Base-by-base conservation (phyloP, 92 coral and sea anemone species). In the Porites cylindrica region DNA sequence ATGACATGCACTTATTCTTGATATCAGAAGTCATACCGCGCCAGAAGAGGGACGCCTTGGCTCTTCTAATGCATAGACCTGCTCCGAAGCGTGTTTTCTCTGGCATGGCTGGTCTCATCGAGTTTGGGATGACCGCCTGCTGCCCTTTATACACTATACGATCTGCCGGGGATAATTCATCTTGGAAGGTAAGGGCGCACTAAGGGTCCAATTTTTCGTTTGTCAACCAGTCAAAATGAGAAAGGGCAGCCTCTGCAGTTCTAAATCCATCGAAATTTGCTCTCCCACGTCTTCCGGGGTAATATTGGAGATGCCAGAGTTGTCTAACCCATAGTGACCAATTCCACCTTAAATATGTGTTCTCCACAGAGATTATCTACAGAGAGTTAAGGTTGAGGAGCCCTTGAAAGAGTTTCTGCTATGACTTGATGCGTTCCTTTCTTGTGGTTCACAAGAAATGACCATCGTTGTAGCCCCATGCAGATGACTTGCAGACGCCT, bases 121-220 rank as follows among this genome's bases (percentile, higher is more conserved):
- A 80, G 21, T 50, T 82, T 70, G 88, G 84, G 19, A 80, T 72
- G 65, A 80, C 76, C 14, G 60, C 72, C 54, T 74, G 61, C 72
- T 89, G 90, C 59, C 86, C 90, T 77, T 92, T 89, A 87, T 92
- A 89, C 26, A 88, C 69, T 43, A 86, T 84, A 60, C 90, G 92
- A 60, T 87, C 87, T 62, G 75, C 75, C 52, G 78, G 59, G 1
- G 92, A 50, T n/a, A 85, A 70, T 70, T 92, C 88, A 80, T 88
- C 90, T 51, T 91, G 23, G 63, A 78, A 70, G 61, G 79, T 77
- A 59, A 56, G 85, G 84, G 24, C 29, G 73, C 68, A 78, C 72
- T 16, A 78, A 75, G 58, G 64, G 72, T 69, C 26, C 83, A 81
- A 66, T 62, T 16, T 54, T 72, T 24, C 77, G 84, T 62, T 61